Evolutionary conservation across 2,113 vertebrate genomes (phyloP).

Genomic region (Oophaga pumilio): DNA sequence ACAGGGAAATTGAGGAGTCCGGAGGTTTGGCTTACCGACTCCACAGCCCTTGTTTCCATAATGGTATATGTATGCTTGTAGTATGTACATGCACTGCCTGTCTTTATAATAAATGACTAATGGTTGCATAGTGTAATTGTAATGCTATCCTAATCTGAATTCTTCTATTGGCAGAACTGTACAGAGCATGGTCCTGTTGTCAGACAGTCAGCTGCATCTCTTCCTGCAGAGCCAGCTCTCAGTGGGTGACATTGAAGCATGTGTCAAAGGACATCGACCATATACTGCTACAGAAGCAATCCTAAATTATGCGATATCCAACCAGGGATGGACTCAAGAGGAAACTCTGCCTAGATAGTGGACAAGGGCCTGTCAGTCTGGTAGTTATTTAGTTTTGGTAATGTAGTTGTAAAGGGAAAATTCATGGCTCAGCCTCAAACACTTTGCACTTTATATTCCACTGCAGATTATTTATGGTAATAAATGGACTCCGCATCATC

Average conservation of each 20-base stretch:
- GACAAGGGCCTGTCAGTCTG: neutral
- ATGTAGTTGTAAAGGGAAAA: conserved; percentile 12
- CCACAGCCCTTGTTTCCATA: too few relatives aligned
- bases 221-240: conserved; percentile 97
- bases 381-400: neutral
- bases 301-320: conserved; percentile 86
- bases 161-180: conserved; percentile 76
- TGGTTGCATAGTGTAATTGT: neutral
- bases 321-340: conserved; percentile 83
- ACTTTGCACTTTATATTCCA: conserved; percentile 46
- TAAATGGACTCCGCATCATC: neutral
- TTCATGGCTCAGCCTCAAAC: neutral
- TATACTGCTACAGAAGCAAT: conserved; percentile 86
- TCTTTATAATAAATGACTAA: neutral
- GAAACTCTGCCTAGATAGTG: conserved; percentile 67
- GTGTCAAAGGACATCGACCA: conserved; percentile 84
- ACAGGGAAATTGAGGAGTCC: too few relatives aligned
- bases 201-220: conserved; percentile 95
- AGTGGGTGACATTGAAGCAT: conserved; percentile 84
- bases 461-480: neutral
- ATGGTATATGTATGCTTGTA: too few relatives aligned
- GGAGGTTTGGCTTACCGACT: too few relatives aligned
- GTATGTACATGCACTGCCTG: neutral
- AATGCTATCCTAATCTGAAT: neutral
- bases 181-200: conserved; percentile 91